phyloP scores from a whole-genome alignment of 2,888 invertebrate genomes.

The Pollenia griseotomentosa region DNA sequence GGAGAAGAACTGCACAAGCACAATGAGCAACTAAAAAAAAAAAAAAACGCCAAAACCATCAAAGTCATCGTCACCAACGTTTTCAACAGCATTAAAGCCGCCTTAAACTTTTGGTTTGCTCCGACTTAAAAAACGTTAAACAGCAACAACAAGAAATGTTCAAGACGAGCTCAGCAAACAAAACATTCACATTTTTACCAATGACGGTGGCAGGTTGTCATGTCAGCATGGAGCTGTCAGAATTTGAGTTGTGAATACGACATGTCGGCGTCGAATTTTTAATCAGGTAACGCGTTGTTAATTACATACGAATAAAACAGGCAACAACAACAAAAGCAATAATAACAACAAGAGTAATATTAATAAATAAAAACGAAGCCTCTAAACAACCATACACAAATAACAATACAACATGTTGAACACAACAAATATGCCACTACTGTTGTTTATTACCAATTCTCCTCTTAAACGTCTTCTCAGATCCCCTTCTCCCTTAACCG shows the following conservation, averaged over 20 bases:
- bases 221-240: conserved; percentile 81
- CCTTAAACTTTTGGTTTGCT: conserved; percentile 58
- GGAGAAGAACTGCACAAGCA: conserved; percentile 75
- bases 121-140: conserved; percentile 12
- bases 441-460: conserved; percentile 45
- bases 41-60: conserved; percentile 55
- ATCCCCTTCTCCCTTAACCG: background rate
- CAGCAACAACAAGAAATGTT: background rate
- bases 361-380: conserved; percentile 38
- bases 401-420: conserved; percentile 52
- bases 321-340: conserved; percentile 31
- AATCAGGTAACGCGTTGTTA: conserved; percentile 74
- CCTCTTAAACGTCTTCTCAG: background rate
- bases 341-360: conserved; percentile 33
- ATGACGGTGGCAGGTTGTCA: conserved; percentile 80
- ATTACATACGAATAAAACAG: conserved; percentile 67
- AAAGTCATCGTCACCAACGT: conserved; percentile 72
- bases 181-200: conserved; percentile 67
- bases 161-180: conserved; percentile 37
- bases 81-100: conserved; percentile 71
- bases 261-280: conserved; percentile 75
- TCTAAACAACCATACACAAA: conserved; percentile 35
- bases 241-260: conserved; percentile 78
- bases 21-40: conserved; percentile 66
- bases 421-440: conserved; percentile 49